Percentiles rank a stretch among this genome's conserved stretches.
Conservation (phyloP, 2,888 invertebrate species). For the Orthosia gracilis region DNA sequence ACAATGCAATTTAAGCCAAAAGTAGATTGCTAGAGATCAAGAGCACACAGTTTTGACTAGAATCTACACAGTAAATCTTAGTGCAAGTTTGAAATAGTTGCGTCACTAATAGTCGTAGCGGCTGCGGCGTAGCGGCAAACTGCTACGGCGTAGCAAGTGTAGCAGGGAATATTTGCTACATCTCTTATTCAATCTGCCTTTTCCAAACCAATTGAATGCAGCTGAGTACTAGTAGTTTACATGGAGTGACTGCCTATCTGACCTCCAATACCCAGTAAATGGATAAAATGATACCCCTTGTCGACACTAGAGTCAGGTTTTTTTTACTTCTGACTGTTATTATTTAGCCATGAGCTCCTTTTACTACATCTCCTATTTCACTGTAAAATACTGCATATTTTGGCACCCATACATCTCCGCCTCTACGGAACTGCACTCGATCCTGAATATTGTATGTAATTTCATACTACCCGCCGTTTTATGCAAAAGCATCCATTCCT, state of each 20-base stretch:
- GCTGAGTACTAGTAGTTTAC: no score
- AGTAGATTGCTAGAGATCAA: slow-evolving; percentile 1
- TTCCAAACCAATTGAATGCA: no score
- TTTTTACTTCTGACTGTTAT: no score
- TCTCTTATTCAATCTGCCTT: neutral
- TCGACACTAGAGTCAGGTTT: no score
- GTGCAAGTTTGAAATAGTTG: slow-evolving; percentile 31
- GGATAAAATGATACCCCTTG: no score
- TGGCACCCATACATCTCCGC: slow-evolving; percentile 14
- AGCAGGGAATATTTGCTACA: neutral
- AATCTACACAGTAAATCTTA: slow-evolving; percentile 11
- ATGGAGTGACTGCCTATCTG: no score
- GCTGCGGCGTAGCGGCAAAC: neutral
- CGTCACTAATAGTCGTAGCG: neutral
- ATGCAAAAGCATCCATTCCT: slow-evolving; percentile 24
- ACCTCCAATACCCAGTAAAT: no score
- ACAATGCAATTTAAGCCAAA: slow-evolving; percentile 11
- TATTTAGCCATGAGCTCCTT: no score
- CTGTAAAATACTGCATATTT: slow-evolving; percentile 4
- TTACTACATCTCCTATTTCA: neutral
- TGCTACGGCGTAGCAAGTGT: slow-evolving; percentile 31
- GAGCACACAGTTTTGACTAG: slow-evolving; percentile 5
- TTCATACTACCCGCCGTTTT: slow-evolving; percentile 12
- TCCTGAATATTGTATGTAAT: slow-evolving; percentile 38
- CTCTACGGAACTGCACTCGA: slow-evolving; percentile 29